phyloP scores from a whole-genome alignment of 2,113 vertebrate species.

The Microcebus ravelobensis region DNA sequence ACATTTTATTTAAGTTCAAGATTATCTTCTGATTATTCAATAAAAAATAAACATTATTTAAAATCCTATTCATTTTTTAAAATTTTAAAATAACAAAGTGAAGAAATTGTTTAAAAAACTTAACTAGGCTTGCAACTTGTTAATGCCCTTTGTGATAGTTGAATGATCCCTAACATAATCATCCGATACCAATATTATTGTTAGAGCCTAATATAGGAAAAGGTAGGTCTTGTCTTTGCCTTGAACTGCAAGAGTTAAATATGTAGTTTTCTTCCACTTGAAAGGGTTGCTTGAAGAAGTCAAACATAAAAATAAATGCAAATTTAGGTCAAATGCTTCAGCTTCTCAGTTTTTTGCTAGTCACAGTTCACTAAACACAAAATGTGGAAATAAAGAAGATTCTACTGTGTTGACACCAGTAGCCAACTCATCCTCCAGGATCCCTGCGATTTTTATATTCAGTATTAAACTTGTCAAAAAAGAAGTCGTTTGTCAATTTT shows the following conservation, averaged over 20 bases:
- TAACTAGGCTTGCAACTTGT: background rate
- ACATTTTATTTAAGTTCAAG: background rate
- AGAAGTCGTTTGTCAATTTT: background rate
- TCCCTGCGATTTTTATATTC: background rate
- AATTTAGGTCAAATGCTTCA: background rate
- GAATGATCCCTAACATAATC: background rate
- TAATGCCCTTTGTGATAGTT: background rate
- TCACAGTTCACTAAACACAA: conserved; percentile 21
- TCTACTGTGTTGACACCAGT: background rate
- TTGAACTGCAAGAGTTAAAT: background rate
- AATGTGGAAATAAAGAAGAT: background rate
- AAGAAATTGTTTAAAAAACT: background rate
- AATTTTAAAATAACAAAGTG: background rate
- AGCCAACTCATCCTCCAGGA: background rate
- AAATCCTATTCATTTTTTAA: background rate
- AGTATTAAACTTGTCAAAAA: background rate
- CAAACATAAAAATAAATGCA: conserved; percentile 21
- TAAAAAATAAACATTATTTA: background rate
- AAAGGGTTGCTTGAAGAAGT: background rate
- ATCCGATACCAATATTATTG: background rate
- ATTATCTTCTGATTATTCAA: background rate
- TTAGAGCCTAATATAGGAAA: background rate
- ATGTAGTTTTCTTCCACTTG: background rate
- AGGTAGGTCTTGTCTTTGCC: background rate
- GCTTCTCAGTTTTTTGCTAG: background rate